A percentile compares a stretch with the other conserved stretches of the same genome.
phyloP scores from a whole-genome alignment of 2,113 vertebrate genomes.

The Camelus dromedarius region DNA sequence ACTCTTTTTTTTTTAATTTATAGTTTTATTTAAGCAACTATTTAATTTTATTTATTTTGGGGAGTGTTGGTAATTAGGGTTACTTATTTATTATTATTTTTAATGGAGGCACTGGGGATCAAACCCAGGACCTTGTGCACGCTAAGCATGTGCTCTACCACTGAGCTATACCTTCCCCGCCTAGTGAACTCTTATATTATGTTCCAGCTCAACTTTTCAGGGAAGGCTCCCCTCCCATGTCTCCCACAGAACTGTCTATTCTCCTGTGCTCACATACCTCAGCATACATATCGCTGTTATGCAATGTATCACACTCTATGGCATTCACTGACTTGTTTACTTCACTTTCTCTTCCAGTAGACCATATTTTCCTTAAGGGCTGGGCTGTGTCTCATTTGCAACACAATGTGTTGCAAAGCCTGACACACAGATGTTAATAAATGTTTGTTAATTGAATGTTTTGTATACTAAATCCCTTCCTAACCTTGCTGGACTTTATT shows the following conservation, averaged over 20 bases:
- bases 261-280: neutral
- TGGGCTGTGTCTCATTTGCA: neutral
- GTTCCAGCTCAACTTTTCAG: neutral
- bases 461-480: neutral
- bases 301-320: neutral
- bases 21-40: too few relatives aligned
- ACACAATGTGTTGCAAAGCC: neutral
- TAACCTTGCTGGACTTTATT: neutral
- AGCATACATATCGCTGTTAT: neutral
- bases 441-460: constrained; percentile 23
- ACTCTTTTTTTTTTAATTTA: neutral
- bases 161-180: neutral
- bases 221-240: neutral
- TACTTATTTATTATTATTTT: too few relatives aligned
- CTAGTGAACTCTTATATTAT: neutral
- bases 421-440: neutral
- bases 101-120: too few relatives aligned
- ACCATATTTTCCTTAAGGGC: constrained; percentile 18
- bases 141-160: too few relatives aligned
- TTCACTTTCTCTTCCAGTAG: neutral
- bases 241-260: neutral
- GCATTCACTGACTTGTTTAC: neutral
- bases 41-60: too few relatives aligned
- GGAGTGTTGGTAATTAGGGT: too few relatives aligned
- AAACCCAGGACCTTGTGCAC: too few relatives aligned